phyloP scores from a whole-genome alignment of 2,888 invertebrate species.

The Mycalesis mineus region DNA sequence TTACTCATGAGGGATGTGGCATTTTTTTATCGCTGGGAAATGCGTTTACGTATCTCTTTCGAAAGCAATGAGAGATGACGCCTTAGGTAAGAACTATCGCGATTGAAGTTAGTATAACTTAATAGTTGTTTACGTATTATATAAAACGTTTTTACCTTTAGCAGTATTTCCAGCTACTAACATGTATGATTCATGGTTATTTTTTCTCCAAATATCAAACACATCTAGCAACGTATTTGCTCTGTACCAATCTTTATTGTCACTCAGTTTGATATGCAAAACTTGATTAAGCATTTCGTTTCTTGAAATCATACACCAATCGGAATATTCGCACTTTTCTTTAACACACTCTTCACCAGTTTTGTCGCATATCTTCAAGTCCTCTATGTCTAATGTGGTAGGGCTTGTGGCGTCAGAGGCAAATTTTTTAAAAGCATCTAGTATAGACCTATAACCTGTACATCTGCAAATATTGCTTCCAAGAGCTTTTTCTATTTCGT shows the following conservation, averaged over 20 bases:
- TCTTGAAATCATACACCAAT: conserved; percentile 61
- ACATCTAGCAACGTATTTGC: conserved; percentile 68
- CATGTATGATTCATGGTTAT: conserved; percentile 74
- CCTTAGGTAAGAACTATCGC: no score
- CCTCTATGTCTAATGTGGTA: conserved; percentile 47
- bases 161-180: conserved; percentile 79
- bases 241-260: conserved; percentile 72
- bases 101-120: no score
- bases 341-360: background rate
- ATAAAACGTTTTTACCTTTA: conserved; percentile 33
- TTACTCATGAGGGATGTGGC: no score
- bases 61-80: no score
- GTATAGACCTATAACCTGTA: conserved; percentile 82
- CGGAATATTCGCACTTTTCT: conserved; percentile 28
- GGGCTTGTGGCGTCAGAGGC: conserved; percentile 64
- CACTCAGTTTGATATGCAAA: conserved; percentile 48
- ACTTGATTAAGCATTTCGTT: conserved; percentile 57
- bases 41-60: no score
- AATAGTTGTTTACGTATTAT: no score
- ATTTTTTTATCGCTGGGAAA: no score
- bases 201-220: conserved; percentile 65
- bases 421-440: conserved; percentile 81
- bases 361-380: conserved; percentile 47
- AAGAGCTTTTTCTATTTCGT: conserved; percentile 81
- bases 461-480: conserved; percentile 87